Conservation (phyloP, 2,113 vertebrate species). For the Oreochromis niloticus region DNA sequence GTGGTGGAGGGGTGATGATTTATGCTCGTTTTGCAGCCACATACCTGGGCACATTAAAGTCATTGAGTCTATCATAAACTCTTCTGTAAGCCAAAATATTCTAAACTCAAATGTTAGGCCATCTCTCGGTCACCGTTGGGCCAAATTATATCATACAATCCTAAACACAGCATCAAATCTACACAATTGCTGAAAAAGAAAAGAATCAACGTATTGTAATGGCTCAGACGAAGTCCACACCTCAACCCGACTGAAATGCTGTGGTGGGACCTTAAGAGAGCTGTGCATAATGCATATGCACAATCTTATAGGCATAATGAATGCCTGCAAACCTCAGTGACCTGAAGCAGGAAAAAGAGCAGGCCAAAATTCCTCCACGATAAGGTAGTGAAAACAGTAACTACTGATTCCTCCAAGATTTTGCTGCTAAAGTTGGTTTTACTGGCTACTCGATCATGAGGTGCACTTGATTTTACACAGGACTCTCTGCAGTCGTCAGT, state of each 20-base stretch:
- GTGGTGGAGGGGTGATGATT: neutral
- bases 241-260: neutral
- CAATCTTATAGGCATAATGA: neutral
- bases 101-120: neutral
- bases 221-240: neutral
- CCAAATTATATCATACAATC: neutral
- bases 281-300: neutral
- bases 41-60: neutral
- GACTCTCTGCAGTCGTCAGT: neutral
- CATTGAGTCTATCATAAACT: neutral
- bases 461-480: neutral
- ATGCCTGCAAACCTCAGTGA: neutral
- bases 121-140: neutral
- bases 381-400: neutral
- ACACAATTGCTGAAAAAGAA: neutral
- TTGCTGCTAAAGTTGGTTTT: neutral
- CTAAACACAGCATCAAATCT: neutral
- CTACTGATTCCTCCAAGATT: neutral
- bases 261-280: neutral
- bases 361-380: neutral
- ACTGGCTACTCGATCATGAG: neutral
- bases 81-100: neutral
- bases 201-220: neutral
- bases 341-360: neutral
- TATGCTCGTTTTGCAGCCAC: neutral